Base-by-base conservation (phyloP, 2,888 invertebrate genomes). In the Caenorhabditis angaria region DNA sequence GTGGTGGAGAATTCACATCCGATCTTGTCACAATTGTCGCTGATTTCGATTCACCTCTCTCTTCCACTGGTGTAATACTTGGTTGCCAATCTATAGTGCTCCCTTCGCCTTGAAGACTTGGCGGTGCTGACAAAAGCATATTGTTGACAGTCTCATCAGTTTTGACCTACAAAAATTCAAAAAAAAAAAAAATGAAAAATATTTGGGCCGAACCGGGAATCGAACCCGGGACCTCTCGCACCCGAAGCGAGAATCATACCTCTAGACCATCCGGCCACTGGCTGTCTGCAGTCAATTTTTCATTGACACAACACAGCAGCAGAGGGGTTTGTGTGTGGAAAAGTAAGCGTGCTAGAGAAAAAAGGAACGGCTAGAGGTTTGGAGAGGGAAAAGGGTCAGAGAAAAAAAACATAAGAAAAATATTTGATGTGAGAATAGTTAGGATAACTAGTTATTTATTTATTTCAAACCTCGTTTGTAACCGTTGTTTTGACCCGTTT, bases 191-290 rank as follows among this genome's bases (percentile, higher is more conserved):
- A 1, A 3, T 18, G 27, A 70, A 73, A 76, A 67, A 14, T 29
- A 50, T 77, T 69, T 81, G 81, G 81, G 81, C 81, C 79, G 76
- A 81, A 80, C 82, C 82, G 82, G 82, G 82, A 82, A 48, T 85
- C 80, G 85, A 85, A 84, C 82, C 83, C 85, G 84, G 85, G 85
- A 83, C 85, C 85, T 85, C 85, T 85, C 85, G 85, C 85, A 85
- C 85, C 85, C 85, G 84, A 85, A 85, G 85, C 85, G 85, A 85
- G 85, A 85, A 85, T 85, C 85, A 83, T 83, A 83, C 83, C 82
- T 63, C 82, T 83, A 83, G 82, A 83, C 82, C 82, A 83, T 78
- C 75, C 76, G 78, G 81, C 81, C 81, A 59, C 77, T 75, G 70
- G 41, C 0, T 12, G 18, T 5, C 3, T 29, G 24, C 2, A 22